Evolutionary conservation across 2,888 invertebrate species (phyloP), one percentile per base, ranked within the genome.

Genomic region (Kuschelorhynchus macadamiae): DNA sequence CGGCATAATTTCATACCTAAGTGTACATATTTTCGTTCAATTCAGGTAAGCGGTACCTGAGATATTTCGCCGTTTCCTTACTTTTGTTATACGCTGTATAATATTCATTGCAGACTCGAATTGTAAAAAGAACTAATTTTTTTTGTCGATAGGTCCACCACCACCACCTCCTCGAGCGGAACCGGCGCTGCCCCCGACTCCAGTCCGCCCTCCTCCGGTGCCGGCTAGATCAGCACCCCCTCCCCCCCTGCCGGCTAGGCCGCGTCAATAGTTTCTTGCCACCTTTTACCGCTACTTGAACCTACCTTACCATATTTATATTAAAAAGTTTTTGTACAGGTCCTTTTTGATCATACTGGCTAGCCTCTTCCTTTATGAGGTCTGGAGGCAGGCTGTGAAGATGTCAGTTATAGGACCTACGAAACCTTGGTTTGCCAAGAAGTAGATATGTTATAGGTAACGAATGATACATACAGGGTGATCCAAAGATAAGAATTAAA

Each of bases 191-290:
- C 89, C 90, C 1, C 88, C 89, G 5, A 79, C 90, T n/a, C 85
- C 90, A 33, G 79, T 77, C 79, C 82, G 72, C 71, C 83, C 83
- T 14, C 84, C 87, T 0, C 85, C 87, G 0, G 87, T 89, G 25
- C 85, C 87, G 1, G 85, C 83, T 63, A 85, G 86, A 70, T 86
- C 83, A 72, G 87, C 84, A 59, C 88, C 83, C 12, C 91, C 91
- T 4, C 91, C 91, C 16, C 91, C 91, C 0, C 82, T 91, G 72
- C 91, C 91, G 2, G 90, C 90, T 36, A 86, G 90, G 59, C 88
- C 88, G 9, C 47, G 69, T 7, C 69, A 69, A 65, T 69, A 69
- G 60, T 64, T 55, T 39, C 30, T 55, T 47, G 55, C 25, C n/a
- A 50, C 18, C 12, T 30, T 56, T 2, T 42, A 59, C 20, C n/a